phyloP scores from a whole-genome alignment of 2,888 invertebrate genomes.

The Luperina nickerlii region DNA sequence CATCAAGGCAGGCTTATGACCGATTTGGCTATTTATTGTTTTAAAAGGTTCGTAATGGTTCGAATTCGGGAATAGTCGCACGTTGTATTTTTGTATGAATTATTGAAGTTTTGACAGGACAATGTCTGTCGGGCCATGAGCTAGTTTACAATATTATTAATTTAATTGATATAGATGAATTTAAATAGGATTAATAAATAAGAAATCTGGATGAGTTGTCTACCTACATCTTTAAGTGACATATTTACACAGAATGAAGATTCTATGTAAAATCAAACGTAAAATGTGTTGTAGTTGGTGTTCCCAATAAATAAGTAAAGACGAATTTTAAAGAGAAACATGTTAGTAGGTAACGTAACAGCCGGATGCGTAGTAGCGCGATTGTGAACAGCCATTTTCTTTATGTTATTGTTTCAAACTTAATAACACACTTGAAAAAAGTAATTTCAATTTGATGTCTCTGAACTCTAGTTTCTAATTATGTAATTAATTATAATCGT shows the following conservation, averaged over 20 bases:
- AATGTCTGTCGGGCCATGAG: not conserved
- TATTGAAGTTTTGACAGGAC: not conserved
- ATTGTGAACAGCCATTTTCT: conserved; percentile 19
- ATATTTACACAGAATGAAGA: not conserved
- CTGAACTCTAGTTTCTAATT: conserved; percentile 20
- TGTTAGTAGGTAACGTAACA: not conserved
- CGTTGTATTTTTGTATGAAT: not conserved
- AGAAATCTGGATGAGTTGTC: not conserved
- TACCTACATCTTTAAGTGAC: not conserved
- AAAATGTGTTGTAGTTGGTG: not conserved
- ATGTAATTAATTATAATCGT: conserved; percentile 5
- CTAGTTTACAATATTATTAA: not conserved
- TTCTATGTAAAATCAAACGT: not conserved
- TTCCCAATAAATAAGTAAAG: not conserved
- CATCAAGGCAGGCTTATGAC: too few species aligned
- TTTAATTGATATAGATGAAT: not conserved
- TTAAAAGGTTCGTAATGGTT: too few species aligned
- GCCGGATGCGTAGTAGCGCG: not conserved
- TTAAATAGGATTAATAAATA: not conserved
- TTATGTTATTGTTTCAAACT: conserved; percentile 12
- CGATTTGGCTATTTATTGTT: too few species aligned
- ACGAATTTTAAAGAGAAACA: not conserved
- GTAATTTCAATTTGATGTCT: conserved; percentile 13
- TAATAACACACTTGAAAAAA: conserved; percentile 11
- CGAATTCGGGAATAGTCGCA: not conserved